A percentile compares a stretch with the other conserved stretches of the same genome.
These are phyloP conservation scores for Copidosoma floridanum DNA, from an alignment of 1,140 invertebrate species.

Conservation along the genomic window DNA sequence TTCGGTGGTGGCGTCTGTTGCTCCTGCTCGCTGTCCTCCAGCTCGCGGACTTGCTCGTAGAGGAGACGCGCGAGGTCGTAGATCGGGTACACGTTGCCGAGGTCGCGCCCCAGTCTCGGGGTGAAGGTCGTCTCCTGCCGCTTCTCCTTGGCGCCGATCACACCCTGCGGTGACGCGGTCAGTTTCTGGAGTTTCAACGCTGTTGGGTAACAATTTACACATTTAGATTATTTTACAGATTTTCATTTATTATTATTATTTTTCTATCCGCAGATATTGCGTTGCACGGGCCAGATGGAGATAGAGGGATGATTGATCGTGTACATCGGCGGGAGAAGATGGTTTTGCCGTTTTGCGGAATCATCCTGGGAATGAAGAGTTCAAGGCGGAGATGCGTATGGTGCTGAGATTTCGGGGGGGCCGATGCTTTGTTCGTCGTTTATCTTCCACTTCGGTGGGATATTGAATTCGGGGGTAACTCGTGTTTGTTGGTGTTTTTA, in stretches of 20 bases:
- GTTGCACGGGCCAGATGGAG: no score
- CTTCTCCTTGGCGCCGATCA: conserved; percentile 31
- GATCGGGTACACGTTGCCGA: conserved; percentile 10
- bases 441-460: not conserved
- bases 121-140: conserved; percentile 40
- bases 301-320: conserved; percentile 16
- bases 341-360: not conserved
- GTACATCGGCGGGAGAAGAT: not conserved
- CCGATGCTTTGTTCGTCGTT: no score
- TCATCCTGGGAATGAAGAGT: no score
- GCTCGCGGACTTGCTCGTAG: not conserved
- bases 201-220: no score
- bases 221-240: no score
- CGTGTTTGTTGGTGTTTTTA: no score
- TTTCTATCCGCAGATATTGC: no score
- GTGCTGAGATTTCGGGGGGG: conserved; percentile 35
- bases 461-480: not conserved
- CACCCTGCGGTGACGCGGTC: not conserved
- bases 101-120: conserved; percentile 44
- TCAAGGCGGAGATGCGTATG: no score
- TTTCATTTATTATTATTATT: no score
- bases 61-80: not conserved
- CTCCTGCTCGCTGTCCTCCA: not conserved
- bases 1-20: not conserved
- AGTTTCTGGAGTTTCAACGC: not conserved